Evolutionary conservation across 2,888 invertebrate species (phyloP), one percentile per base, ranked within the genome.

Genomic region (Polydesmus complanatus): DNA sequence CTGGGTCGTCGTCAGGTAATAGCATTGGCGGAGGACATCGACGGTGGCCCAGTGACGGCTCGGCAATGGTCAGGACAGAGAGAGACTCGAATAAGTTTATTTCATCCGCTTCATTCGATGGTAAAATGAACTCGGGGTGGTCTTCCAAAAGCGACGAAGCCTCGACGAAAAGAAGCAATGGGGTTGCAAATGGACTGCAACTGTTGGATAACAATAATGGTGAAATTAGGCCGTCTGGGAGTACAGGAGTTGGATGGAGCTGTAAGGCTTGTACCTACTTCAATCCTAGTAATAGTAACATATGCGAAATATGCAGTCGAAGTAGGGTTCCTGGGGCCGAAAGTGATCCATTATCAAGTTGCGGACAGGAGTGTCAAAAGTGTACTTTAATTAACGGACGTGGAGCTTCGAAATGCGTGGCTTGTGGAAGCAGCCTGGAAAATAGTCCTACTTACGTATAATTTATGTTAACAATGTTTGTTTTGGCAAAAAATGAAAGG

Each of bases 221-320:
- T n/a, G n/a, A n/a, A n/a, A n/a, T n/a, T n/a, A 19, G 50, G 50
- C 50, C 3, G 50, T 22, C 14, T 3, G 3, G 2, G 50, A 21
- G 3, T 19, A 19, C 50, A n/a, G 26, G 53, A 8, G 27, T 25
- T 27, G 56, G 53, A 54, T 63, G 63, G 63, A 49, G 48, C 37
- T 63, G 63, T 49, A 23, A 26, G 25, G 26, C 57, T 18, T 63
- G 63, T 48, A 63, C 63, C 11, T 63, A 56, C 37, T 27, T 56
- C 21, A 63, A 63, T 27, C 21, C 56, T 1, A 2, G 51, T 19
- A 55, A 62, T 49, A 2, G 14, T 21, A 51, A 60, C 5, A 62
- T 63, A n/a, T 63, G 63, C 48, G 63, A 63, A 25, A 62, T 63
- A 62, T 63, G 63, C 55, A 56, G 56, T 21, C 49, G 62, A 22